A percentile compares a stretch with the other conserved stretches of the same genome.
Conservation (phyloP, 1,140 invertebrate genomes). For the Arion vulgaris region DNA sequence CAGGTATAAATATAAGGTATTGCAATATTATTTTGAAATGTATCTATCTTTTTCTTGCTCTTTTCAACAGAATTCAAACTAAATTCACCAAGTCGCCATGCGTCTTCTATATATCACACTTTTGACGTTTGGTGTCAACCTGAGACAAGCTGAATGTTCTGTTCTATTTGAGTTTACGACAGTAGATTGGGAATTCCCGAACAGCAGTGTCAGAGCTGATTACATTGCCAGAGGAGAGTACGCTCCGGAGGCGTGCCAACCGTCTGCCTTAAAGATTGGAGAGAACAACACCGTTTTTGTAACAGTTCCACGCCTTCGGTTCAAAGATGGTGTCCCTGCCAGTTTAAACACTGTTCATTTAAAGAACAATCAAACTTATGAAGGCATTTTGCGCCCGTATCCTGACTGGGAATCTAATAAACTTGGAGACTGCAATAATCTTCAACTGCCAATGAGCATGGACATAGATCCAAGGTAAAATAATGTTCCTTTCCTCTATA, state of each 20-base stretch:
- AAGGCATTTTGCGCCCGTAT: background rate
- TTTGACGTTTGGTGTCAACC: background rate
- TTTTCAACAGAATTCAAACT: too few species aligned
- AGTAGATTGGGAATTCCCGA: background rate
- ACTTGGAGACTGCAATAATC: constrained; percentile 1
- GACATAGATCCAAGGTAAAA: constrained; percentile 17
- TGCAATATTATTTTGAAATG: too few species aligned
- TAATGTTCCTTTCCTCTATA: background rate
- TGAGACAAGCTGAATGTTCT: background rate
- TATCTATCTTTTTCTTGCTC: too few species aligned
- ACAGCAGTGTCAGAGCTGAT: background rate
- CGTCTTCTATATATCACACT: background rate
- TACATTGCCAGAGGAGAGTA: constrained; percentile 9
- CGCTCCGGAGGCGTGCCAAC: background rate
- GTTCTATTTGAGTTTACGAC: background rate
- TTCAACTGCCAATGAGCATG: constrained; percentile 19
- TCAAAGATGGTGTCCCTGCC: constrained; percentile 9
- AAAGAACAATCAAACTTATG: background rate
- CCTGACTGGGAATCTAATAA: constrained; percentile 20
- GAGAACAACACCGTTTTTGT: background rate
- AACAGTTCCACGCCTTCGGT: constrained; percentile 7
- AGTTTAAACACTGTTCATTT: constrained; percentile 1
- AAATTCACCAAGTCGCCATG: too few species aligned
- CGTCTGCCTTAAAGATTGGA: background rate
- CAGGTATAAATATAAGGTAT: too few species aligned